Evolutionary conservation across 2,797 vertebrate genomes (phyloP).

Genomic region (Chelmon rostratus): DNA sequence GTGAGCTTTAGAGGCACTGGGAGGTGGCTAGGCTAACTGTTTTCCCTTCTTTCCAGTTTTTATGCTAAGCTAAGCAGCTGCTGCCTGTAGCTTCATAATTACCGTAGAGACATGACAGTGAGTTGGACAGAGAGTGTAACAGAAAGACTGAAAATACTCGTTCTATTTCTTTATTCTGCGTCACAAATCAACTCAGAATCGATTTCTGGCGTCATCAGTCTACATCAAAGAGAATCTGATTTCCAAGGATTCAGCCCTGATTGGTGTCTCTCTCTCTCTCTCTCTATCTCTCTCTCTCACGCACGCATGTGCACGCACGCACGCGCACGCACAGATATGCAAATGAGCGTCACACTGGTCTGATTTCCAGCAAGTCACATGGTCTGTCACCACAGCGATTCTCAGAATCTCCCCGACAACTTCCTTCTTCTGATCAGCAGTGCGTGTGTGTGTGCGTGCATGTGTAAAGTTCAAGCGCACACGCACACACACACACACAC

Average conservation of each 20-base stretch:
- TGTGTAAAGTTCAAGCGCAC: neutral
- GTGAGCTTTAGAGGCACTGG: neutral
- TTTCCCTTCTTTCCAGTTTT: too few relatives aligned
- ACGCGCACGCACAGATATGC: slow-evolving; percentile 62
- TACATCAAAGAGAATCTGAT: neutral
- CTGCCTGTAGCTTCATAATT: too few relatives aligned
- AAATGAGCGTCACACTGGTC: slow-evolving; percentile 73
- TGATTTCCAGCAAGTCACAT: slow-evolving; percentile 89
- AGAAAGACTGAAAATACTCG: too few relatives aligned
- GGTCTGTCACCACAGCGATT: slow-evolving; percentile 72
- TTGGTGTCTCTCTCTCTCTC: too few relatives aligned
- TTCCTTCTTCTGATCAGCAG: slow-evolving; percentile 59
- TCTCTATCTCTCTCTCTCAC: too few relatives aligned
- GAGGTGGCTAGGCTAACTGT: neutral
- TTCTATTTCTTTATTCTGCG: too few relatives aligned
- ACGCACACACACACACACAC: slow-evolving; percentile 11
- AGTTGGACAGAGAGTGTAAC: too few relatives aligned
- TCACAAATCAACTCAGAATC: neutral
- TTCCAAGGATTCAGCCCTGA: neutral
- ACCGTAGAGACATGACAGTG: too few relatives aligned
- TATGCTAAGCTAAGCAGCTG: slow-evolving; percentile 8
- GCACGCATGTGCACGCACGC: neutral
- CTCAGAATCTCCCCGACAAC: slow-evolving; percentile 77
- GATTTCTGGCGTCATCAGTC: neutral
- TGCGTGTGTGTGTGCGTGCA: neutral